Evolutionary conservation across 2,888 invertebrate genomes (phyloP), one percentile per base, ranked within the genome.

Genomic region (Ditula angustiorana): DNA sequence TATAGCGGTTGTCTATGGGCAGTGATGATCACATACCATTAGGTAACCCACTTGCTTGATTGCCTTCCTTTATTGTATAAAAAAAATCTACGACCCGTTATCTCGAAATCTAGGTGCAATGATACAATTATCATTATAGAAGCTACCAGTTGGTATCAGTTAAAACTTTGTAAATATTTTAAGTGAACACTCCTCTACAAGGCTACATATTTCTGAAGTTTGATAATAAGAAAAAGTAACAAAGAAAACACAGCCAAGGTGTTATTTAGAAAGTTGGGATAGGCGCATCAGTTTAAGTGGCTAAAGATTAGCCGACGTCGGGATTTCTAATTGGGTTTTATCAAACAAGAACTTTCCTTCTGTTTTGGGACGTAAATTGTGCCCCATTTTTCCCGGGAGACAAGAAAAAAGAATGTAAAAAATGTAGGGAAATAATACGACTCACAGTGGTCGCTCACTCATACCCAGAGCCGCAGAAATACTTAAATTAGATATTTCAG

Each of bases 211-310:
- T 28, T 50, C 28, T 10, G 5, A 16, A 35, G 35, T 13, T 28
- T 41, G 28, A 46, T 19, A 23, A 23, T 24, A 46, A 37, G 21
- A 47, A 47, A 13, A 26, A 33, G 19, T 23, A 47, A 62, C 49
- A 62, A 46, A 30, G 46, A 35, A 28, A 62, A 56, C 26, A 28
- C 47, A 33, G 21, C 23, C 26, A 62, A 56, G 37, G 37, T 49
- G 55, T 55, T 61, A 61, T 62, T 56, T 37, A 62, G 28, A 62
- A 62, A 62, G 56, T 62, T 62, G 41, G 37, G 49, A 41, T 35
- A 37, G 26, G 37, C 47, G 56, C 62, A 49, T 61, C 55, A 41
- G 23, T 56, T 56, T 56, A 55, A 55, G 49, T 37, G 47, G 37
- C 24, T 24, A 7, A 24, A 55, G 47, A 61, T 62, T 62, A 62